Evolutionary conservation across 1,140 invertebrate genomes (phyloP), one percentile per base, ranked within the genome.

Genomic region (Trichomalopsis sarcophagae): DNA sequence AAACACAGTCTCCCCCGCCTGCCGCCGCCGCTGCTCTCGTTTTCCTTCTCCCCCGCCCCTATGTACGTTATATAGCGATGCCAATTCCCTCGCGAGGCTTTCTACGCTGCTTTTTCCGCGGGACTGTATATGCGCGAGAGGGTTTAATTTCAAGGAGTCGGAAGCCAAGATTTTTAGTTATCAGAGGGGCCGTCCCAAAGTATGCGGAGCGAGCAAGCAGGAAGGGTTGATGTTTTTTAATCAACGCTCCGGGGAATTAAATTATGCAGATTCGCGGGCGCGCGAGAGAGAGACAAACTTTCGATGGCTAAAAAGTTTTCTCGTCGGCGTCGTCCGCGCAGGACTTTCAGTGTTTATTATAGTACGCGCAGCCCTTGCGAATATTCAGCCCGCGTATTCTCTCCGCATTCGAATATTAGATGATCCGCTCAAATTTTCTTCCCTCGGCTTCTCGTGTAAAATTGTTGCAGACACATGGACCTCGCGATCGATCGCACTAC

Each of bases 1-100:
- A 89, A 91, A 92, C 90, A 89, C 89, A 91, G 91, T 33, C 81
- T 82, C 81, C 13, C 75, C 47, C 23, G 79, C 79, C 66, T 36
- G 33, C 0, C 33, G 33, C 0, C 55, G 14, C 78, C 55, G 14
- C 78, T 33, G 66, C 79, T 62, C 83, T 73, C 66, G 40, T 74
- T 84, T 66, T 77, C 75, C 68, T 62, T 33, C 62, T 13, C 75
- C 40, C 40, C 73, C 81, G 50, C 73, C 74, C 55, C 17, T 44
- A 36, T 36, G 5, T 36, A 27, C 27, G 27, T 27, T 27, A 0
- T 14, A n/a, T 62, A 21, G 50, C 50, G 30, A 30, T 69, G 81
- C 71, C 74, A 82, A 82, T 82, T 82, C 69, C 81, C 50, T 2
- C 75, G 7, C n/a, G 4, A 10, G 9, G 3, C 27, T 71, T n/a